Evolutionary conservation across 2,888 invertebrate species (phyloP), one percentile per base, ranked within the genome.

Genomic region (Agrochola lychnidis): DNA sequence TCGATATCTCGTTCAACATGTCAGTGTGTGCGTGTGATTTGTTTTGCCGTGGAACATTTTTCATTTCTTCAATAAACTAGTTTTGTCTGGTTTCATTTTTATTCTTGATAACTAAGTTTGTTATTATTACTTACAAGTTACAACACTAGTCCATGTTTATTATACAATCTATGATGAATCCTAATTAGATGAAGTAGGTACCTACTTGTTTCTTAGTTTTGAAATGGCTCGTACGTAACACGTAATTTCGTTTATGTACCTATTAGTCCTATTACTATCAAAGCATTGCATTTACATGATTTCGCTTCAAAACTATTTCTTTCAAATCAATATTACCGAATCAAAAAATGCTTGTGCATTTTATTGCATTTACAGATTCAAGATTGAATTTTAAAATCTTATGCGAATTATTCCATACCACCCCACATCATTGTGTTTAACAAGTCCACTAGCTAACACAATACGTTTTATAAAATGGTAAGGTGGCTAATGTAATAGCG

Each of bases 1-100:
- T 56, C 57, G 61, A 70, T 72, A 75, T 63, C 61, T 81, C 64
- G 53, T 61, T 71, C 59, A 51, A 70, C 36, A 63, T 73, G 42
- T 73, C 76, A 69, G 63, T 81, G 76, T 81, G 76, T 73, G 76
- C 70, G 81, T 84, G 81, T 73, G 62, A 84, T 72, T 73, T 62
- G 57, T 79, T 67, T 59, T 63, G 57, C 57, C 19, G 30, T 30
- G 36, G 57, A 74, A 63, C 53, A 75, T 80, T 78, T 80, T 78
- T 80, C 0, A 80, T 73, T 80, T 73, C 16, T 64, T 64, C 1
- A 51, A 71, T n/a, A 73, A 64, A 73, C 80, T 57, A 64, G 80
- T 79, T 51, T 79, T 45, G 25, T 51, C 42, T 79, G 57, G 80
- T 79, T 79, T 72, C 22, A 72, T 72, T 72, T 72, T 63, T 63